phyloP scores from a whole-genome alignment of 2,888 invertebrate genomes.

The Stenolophus ochropezus region DNA sequence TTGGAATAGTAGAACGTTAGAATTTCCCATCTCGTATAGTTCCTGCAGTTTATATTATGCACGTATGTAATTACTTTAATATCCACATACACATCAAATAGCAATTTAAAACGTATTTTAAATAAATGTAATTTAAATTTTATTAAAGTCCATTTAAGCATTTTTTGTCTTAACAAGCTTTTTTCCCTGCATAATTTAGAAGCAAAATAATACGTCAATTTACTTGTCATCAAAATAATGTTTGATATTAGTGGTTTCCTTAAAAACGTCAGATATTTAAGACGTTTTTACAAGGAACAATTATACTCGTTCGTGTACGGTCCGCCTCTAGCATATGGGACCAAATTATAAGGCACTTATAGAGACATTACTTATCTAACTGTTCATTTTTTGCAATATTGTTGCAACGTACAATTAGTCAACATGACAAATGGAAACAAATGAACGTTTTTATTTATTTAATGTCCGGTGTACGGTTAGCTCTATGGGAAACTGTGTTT shows the following conservation, averaged over 20 bases:
- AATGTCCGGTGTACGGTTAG: conserved; percentile 51
- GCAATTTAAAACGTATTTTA: conserved; percentile 51
- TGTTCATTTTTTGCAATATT: conserved; percentile 51
- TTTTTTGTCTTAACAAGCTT: conserved; percentile 48
- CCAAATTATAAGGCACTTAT: conserved; percentile 51
- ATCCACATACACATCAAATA: conserved; percentile 5
- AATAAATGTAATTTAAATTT: conserved; percentile 58
- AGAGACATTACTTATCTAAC: conserved; percentile 59
- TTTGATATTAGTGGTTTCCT: conserved; percentile 27
- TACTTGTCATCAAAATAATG: conserved; percentile 59
- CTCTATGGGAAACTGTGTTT: conserved; percentile 51
- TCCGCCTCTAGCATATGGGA: conserved; percentile 2
- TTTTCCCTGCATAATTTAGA: conserved; percentile 46
- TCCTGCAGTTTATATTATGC: conserved; percentile 13
- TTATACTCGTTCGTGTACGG: conserved; percentile 13
- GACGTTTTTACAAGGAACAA: conserved; percentile 32
- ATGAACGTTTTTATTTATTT: conserved; percentile 56
- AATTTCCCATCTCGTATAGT: not conserved
- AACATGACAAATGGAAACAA: conserved; percentile 56
- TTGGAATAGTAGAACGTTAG: not conserved
- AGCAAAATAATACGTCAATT: conserved; percentile 57
- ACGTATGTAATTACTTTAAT: conserved; percentile 21
- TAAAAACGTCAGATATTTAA: conserved; percentile 36
- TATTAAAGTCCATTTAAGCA: conserved; percentile 56
- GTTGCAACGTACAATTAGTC: conserved; percentile 27